phyloP scores from a whole-genome alignment of 2,888 invertebrate genomes.

The Byasa hedistus region DNA sequence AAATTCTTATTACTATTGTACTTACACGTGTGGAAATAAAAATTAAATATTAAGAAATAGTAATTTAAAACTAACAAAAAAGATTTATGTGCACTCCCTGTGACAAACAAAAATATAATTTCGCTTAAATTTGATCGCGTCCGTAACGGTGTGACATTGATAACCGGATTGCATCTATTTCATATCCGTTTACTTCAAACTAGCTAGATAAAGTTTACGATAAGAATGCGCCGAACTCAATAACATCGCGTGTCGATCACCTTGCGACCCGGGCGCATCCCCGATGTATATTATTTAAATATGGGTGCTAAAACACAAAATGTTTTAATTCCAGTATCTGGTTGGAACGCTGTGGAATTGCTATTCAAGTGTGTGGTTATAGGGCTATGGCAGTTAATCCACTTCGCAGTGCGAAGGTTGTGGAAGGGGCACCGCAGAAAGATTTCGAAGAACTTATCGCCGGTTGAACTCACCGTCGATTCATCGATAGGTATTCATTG shows the following conservation, averaged over 20 bases:
- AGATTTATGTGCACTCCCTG: no score
- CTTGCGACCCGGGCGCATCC: conserved; percentile 54
- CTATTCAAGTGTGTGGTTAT: conserved; percentile 58
- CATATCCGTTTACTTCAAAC: conserved; percentile 47
- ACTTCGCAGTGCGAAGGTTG: conserved; percentile 57
- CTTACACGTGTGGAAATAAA: no score
- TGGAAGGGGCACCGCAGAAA: conserved; percentile 70
- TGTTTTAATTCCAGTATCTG: conserved; percentile 59
- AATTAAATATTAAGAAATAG: no score
- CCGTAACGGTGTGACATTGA: not conserved
- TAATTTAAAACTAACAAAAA: no score
- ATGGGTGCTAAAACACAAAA: conserved; percentile 58
- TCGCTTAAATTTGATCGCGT: not conserved
- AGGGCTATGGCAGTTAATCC: conserved; percentile 64
- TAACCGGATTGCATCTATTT: conserved; percentile 30
- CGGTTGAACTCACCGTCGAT: conserved; percentile 66
- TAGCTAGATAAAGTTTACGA: conserved; percentile 43
- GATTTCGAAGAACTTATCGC: conserved; percentile 43
- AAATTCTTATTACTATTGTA: no score
- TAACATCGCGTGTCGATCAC: conserved; percentile 43
- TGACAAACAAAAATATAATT: no score
- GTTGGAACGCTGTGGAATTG: conserved; percentile 65
- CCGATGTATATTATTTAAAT: conserved; percentile 17
- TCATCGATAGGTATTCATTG: conserved; percentile 70
- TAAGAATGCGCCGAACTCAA: conserved; percentile 47